Conservation (phyloP, 2,797 vertebrate genomes). For the Pseudomugil gertrudae region DNA sequence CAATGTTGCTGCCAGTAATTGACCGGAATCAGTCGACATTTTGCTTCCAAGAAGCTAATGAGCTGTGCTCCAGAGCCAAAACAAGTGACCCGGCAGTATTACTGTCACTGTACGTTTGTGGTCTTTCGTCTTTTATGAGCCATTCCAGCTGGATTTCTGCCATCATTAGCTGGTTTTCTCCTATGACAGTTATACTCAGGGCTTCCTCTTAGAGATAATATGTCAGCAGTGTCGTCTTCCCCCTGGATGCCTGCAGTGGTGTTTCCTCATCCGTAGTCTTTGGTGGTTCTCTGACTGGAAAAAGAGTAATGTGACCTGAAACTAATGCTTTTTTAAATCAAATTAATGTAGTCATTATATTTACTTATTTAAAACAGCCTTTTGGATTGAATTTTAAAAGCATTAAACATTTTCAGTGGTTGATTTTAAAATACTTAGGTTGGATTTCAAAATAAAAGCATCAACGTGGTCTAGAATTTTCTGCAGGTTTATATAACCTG, state of each 20-base stretch:
- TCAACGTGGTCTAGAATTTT: neutral
- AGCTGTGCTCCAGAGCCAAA: conserved; percentile 28
- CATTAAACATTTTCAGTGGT: neutral
- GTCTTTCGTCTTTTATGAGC: conserved; percentile 29
- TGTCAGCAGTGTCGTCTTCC: conserved; percentile 4
- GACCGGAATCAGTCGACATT: conserved; percentile 23
- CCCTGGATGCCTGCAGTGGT: conserved; percentile 1
- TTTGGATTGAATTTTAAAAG: neutral
- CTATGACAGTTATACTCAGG: conserved; percentile 9
- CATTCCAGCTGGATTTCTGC: conserved; percentile 25
- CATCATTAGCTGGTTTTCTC: conserved; percentile 21
- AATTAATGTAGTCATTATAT: neutral
- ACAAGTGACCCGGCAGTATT: conserved; percentile 25
- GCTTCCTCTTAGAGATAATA: conserved; percentile 3
- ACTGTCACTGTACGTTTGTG: conserved; percentile 25
- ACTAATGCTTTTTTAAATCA: neutral
- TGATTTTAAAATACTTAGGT: conserved; percentile 1
- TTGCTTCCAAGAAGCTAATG: conserved; percentile 32
- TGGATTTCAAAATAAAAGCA: neutral
- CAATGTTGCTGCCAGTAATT: conserved; percentile 13
- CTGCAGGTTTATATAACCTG: neutral
- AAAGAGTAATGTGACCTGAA: neutral
- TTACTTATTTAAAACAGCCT: neutral
- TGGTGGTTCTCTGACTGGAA: neutral
- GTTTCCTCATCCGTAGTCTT: neutral